Conservation (phyloP, 2,888 invertebrate species). For the Cheiracanthium punctorium region DNA sequence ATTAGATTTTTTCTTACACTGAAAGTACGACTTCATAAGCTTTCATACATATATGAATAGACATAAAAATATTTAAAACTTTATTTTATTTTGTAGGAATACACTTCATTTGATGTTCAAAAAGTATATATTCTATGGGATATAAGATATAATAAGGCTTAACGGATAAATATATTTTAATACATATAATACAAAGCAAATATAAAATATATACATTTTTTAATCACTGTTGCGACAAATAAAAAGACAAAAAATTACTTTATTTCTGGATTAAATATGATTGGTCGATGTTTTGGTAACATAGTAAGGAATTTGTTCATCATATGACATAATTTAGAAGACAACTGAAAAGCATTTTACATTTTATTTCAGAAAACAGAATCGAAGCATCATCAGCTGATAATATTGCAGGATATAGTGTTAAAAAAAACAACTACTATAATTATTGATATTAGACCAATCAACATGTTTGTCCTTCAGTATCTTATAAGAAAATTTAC, state of each 20-base stretch:
- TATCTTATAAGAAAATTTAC: too few relatives aligned
- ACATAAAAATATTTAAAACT: background rate
- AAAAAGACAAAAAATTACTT: background rate
- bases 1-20: too few relatives aligned
- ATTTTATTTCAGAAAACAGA: too few relatives aligned
- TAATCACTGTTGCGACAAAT: background rate
- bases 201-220: background rate
- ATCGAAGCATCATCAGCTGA: too few relatives aligned
- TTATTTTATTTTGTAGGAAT: slow-evolving; percentile 5
- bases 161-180: background rate
- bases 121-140: background rate
- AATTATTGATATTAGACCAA: too few relatives aligned
- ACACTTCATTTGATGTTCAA: background rate
- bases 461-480: too few relatives aligned
- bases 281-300: too few relatives aligned
- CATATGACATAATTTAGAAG: background rate
- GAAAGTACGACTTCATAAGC: too few relatives aligned
- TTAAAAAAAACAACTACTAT: too few relatives aligned
- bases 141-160: background rate
- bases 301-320: too few relatives aligned
- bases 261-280: background rate
- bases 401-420: too few relatives aligned
- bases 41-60: too few relatives aligned
- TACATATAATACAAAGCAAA: background rate
- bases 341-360: background rate